A percentile compares a stretch with the other conserved stretches of the same genome.
Conservation (phyloP, 2,888 invertebrate species). For the Meloe dianella region DNA sequence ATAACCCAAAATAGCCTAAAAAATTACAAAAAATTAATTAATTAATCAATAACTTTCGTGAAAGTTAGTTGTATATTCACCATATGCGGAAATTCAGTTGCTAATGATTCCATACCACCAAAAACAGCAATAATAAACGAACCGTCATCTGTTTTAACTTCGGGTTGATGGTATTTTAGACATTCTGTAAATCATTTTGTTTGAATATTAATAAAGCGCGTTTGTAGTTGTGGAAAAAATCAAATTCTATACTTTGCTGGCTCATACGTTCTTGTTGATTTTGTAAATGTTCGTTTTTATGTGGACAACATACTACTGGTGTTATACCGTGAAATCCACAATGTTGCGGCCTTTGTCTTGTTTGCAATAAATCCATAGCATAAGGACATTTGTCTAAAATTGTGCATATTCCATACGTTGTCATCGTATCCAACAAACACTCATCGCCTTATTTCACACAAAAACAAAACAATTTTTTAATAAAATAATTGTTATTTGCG, state of each 20-base stretch:
- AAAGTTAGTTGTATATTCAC: background rate
- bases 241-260: background rate
- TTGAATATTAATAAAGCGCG: too few relatives aligned
- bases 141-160: too few relatives aligned
- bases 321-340: background rate
- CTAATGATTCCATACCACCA: background rate
- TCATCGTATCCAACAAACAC: background rate
- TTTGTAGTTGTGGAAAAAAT: too few relatives aligned
- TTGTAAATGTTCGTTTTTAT: too few relatives aligned
- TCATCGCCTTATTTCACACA: background rate
- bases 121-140: background rate
- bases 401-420: background rate
- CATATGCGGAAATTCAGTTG: background rate
- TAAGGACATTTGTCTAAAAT: background rate
- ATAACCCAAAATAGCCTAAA: conserved; percentile 5
- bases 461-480: background rate
- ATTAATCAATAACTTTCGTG: background rate
- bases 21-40: background rate
- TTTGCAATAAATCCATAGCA: background rate
- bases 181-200: too few relatives aligned
- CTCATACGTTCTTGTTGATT: background rate
- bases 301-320: background rate
- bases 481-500: too few relatives aligned
- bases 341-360: background rate
- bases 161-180: background rate